Evolutionary conservation across 2,888 invertebrate genomes (phyloP).

Genomic region (Tetheella fluctuosa): DNA sequence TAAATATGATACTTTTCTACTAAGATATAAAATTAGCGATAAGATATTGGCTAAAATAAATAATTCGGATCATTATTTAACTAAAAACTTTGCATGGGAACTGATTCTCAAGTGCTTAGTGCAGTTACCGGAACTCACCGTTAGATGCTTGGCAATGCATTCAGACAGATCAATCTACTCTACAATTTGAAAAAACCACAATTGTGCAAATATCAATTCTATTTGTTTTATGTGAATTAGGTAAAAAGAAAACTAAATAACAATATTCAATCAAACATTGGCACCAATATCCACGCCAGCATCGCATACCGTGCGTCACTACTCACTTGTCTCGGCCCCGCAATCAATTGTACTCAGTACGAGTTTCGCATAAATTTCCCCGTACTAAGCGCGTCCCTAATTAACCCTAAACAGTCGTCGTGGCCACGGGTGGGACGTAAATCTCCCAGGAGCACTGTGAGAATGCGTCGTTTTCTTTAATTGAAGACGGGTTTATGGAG

Average conservation of each 20-base stretch:
- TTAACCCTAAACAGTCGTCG: conserved; percentile 74
- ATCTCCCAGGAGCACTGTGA: conserved; percentile 56
- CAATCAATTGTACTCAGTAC: conserved; percentile 63
- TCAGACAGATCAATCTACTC: too few relatives aligned
- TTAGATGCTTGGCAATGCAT: too few relatives aligned
- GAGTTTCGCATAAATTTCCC: conserved; percentile 63
- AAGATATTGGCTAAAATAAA: too few relatives aligned
- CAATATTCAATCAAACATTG: not conserved
- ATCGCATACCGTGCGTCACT: conserved; percentile 10
- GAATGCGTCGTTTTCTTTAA: conserved; percentile 62
- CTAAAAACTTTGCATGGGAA: too few relatives aligned
- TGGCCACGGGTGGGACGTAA: conserved; percentile 56
- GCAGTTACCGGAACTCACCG: too few relatives aligned
- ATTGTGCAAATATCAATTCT: too few relatives aligned
- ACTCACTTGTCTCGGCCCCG: conserved; percentile 21
- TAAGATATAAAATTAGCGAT: too few relatives aligned
- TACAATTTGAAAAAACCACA: too few relatives aligned
- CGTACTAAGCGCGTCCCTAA: conserved; percentile 69
- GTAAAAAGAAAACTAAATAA: not conserved
- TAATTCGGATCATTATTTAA: too few relatives aligned
- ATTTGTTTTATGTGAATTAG: not conserved
- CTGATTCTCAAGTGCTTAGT: too few relatives aligned
- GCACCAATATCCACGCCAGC: conserved; percentile 7
- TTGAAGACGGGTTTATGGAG: conserved; percentile 54
- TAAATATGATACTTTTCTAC: too few relatives aligned